Conservation (phyloP, 2,888 invertebrate genomes). For the Hesperia comma region DNA sequence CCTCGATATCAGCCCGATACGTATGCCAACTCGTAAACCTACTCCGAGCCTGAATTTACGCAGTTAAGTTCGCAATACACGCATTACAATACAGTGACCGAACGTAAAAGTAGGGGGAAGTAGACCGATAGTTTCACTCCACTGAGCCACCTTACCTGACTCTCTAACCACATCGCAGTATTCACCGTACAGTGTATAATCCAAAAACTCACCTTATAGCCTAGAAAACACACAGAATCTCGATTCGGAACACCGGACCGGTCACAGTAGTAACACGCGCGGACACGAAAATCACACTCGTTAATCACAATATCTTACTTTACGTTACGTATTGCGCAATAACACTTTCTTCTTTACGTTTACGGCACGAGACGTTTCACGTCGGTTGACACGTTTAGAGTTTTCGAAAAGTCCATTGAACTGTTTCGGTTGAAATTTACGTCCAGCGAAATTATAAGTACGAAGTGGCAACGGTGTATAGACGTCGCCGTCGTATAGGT, state of each 20-base stretch:
- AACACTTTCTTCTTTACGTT: slow-evolving; percentile 69
- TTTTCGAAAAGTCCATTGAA: slow-evolving; percentile 83
- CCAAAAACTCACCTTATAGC: slow-evolving; percentile 67
- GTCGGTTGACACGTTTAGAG: slow-evolving; percentile 73
- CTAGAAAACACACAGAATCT: slow-evolving; percentile 66
- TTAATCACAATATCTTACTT: slow-evolving; percentile 71
- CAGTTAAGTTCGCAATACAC: slow-evolving; percentile 55
- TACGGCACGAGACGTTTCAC: slow-evolving; percentile 70
- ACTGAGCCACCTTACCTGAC: slow-evolving; percentile 38
- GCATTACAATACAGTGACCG: slow-evolving; percentile 46
- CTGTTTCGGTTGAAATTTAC: slow-evolving; percentile 83
- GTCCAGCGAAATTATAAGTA: slow-evolving; percentile 84
- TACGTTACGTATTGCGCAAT: slow-evolving; percentile 68
- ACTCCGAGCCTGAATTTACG: slow-evolving; percentile 49
- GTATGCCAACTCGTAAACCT: slow-evolving; percentile 24
- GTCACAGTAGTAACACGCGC: slow-evolving; percentile 74
- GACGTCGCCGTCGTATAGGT: slow-evolving; percentile 69
- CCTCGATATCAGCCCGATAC: slow-evolving; percentile 33
- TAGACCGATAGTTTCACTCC: slow-evolving; percentile 43
- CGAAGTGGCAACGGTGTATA: slow-evolving; percentile 84
- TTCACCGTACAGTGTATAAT: not conserved
- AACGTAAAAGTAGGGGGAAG: slow-evolving; percentile 52
- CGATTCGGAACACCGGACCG: slow-evolving; percentile 64
- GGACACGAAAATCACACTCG: slow-evolving; percentile 75
- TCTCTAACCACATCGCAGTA: slow-evolving; percentile 21